Evolutionary conservation across 30 jellyfish, hydroid and myxozoan genomes (phyloP), one percentile per base, ranked within the genome.

Genomic region (Hydra vulgaris): DNA sequence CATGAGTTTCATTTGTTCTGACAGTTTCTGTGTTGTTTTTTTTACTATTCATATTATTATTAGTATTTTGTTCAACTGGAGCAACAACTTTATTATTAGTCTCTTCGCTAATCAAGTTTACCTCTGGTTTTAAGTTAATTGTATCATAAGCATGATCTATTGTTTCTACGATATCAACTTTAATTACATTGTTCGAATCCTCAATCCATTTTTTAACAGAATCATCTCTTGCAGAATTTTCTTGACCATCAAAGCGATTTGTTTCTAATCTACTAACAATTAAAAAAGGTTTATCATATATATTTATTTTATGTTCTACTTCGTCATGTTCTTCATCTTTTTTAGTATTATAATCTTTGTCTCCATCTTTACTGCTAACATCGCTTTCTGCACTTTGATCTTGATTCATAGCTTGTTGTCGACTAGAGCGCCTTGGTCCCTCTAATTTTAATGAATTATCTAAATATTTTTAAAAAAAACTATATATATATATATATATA

Each of bases 191-290:
- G 18, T 52, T 72, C 7, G 87, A 87, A 23, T 74, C 97, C 23
- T 81, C 94, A 54, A 83, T 83, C 90, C 90, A 83, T 25, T 83
- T 83, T 82, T 83, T 75, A 23, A 83, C 90, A 21, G 81, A 21
- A 15, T 75, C 85, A 21, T 83, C 90, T 23, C 26, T 74, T 23
- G 85, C 73, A 17, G 89, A 40, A 19, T 27, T 83, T 23, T 75
- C 66, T 19, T 73, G 73, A 24, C 74, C 82, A 20, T 23, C 15
- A 27, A 23, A 53, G 15, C 25, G 55, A 3, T 40, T 22, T 23
- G 25, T 53, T 67, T 80, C 70, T 27, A 40, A 40, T 40, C 61
- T 78, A 8, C 18, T 19, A 21, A 15, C 77, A 1, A 12, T 23
- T 23, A 27, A n/a, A 61, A 19, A 80, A 40, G 76, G 16, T 19